Conservation (phyloP, 1,140 invertebrate genomes). For the Cylas formicarius region DNA sequence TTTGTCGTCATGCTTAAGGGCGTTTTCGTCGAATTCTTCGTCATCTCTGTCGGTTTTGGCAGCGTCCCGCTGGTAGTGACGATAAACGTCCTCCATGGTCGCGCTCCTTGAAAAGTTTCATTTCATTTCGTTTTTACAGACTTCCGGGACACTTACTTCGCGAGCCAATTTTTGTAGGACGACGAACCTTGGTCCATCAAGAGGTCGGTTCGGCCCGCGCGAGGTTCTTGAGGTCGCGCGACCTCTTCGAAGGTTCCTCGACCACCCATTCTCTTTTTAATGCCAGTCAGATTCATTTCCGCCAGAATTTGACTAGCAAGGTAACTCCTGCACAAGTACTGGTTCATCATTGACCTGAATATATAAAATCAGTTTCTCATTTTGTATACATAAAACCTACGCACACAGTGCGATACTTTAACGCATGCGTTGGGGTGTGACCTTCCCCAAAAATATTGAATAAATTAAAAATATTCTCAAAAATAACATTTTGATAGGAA, state of each 20-base stretch:
- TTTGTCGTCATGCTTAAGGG: no score
- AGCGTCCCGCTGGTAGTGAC: conserved; percentile 44
- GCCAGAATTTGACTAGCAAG: conserved; percentile 61
- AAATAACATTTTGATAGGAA: no score
- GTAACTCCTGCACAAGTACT: conserved; percentile 62
- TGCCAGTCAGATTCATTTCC: conserved; percentile 46
- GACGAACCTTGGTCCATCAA: conserved; percentile 57
- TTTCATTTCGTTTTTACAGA: neutral
- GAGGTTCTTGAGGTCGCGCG: conserved; percentile 14
- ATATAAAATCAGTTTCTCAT: conserved; percentile 12
- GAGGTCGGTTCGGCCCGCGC: conserved; percentile 45
- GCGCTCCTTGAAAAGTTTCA: conserved; percentile 48
- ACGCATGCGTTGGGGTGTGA: no score
- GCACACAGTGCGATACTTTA: no score
- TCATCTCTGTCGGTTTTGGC: conserved; percentile 35
- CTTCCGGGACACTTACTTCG: conserved; percentile 48
- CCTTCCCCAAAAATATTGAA: neutral
- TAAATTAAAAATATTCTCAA: neutral
- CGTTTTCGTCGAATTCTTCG: conserved; percentile 36
- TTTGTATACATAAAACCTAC: neutral
- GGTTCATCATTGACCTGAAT: conserved; percentile 61
- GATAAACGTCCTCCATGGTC: conserved; percentile 55
- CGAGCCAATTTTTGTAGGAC: conserved; percentile 61
- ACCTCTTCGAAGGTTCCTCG: conserved; percentile 20
- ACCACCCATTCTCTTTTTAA: conserved; percentile 45